Evolutionary conservation across 2,888 invertebrate species (phyloP).

Genomic region (Melitaea athalia): DNA sequence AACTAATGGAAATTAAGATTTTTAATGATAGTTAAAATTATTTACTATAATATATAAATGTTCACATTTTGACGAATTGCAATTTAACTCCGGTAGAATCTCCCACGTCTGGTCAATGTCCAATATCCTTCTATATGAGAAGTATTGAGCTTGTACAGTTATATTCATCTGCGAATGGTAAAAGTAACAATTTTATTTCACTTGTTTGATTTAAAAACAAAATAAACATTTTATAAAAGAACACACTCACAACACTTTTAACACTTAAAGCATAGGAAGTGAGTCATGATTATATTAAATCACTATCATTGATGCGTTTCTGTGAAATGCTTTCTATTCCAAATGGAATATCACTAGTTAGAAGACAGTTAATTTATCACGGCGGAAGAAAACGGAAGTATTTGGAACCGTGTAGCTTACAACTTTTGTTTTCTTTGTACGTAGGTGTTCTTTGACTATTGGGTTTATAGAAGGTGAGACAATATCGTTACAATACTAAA

Average conservation of each 20-base stretch:
- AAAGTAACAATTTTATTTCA: too few species aligned
- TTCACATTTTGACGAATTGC: too few species aligned
- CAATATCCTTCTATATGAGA: too few species aligned
- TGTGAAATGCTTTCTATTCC: constrained; percentile 2
- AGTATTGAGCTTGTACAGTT: too few species aligned
- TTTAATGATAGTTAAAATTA: too few species aligned
- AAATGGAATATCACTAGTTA: neutral
- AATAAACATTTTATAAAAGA: too few species aligned
- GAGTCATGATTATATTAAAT: neutral
- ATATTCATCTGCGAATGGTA: too few species aligned
- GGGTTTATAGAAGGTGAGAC: neutral
- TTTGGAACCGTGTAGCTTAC: neutral
- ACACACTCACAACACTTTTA: neutral
- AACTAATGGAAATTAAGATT: too few species aligned
- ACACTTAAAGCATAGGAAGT: neutral
- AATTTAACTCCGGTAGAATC: too few species aligned
- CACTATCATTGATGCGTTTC: neutral
- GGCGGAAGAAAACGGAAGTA: neutral
- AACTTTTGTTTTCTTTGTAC: constrained; percentile 3
- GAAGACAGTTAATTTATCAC: constrained; percentile 4
- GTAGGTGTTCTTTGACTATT: neutral
- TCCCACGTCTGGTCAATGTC: too few species aligned
- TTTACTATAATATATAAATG: too few species aligned
- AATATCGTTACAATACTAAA: neutral
- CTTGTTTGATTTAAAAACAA: too few species aligned